phyloP scores from a whole-genome alignment of 2,113 vertebrate genomes.

The Echinops telfairi region DNA sequence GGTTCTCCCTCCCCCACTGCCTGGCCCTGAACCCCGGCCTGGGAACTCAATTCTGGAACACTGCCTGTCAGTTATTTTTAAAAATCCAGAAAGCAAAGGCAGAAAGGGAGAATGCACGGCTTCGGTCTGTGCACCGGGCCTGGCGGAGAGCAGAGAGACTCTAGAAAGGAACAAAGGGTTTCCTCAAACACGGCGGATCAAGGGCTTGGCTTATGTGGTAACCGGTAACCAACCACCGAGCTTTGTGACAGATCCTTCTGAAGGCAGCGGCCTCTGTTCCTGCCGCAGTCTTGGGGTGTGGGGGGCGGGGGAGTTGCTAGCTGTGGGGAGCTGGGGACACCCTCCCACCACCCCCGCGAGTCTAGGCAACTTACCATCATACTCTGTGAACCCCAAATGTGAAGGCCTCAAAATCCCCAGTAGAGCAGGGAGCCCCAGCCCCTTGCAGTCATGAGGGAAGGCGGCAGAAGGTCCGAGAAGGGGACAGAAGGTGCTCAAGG shows the following conservation, averaged over 20 bases:
- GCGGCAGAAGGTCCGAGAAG: neutral
- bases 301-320: neutral
- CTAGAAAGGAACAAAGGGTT: constrained; percentile 83
- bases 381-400: neutral
- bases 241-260: constrained; percentile 75
- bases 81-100: constrained; percentile 79
- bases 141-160: constrained; percentile 77
- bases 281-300: neutral
- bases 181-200: constrained; percentile 82
- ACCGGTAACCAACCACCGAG: constrained; percentile 76
- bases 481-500: neutral
- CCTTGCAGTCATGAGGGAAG: neutral
- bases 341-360: constrained; percentile 4
- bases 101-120: constrained; percentile 73
- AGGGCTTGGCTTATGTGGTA: constrained; percentile 80
- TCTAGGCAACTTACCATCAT: neutral
- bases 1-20: constrained; percentile 25
- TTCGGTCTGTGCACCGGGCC: constrained; percentile 64
- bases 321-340: constrained; percentile 46
- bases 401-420: neutral
- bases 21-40: constrained; percentile 66
- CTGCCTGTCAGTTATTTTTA: constrained; percentile 81
- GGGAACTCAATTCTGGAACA: constrained; percentile 72
- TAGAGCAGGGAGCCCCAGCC: neutral
- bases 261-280: constrained; percentile 67